Conservation (phyloP, 2,797 vertebrate genomes). For the Coluber constrictor region DNA sequence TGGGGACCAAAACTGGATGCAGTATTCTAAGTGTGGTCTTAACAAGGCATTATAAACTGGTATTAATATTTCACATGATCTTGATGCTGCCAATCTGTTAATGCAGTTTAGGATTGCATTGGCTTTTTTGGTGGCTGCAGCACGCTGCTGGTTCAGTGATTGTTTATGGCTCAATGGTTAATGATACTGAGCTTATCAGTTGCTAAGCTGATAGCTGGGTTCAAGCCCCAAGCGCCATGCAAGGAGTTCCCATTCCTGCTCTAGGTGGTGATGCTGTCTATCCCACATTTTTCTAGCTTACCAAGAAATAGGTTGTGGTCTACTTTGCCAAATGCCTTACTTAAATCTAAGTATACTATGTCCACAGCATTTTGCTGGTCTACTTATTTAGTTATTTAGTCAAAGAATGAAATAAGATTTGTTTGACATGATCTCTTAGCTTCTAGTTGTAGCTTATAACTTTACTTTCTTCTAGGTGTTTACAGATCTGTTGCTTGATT, state of each 20-base stretch:
- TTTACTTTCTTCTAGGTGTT: no score
- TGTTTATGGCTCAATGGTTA: not conserved
- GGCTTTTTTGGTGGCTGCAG: not conserved
- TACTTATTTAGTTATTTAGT: not conserved
- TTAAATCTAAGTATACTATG: not conserved
- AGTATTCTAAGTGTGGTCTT: not conserved
- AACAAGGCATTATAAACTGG: not conserved
- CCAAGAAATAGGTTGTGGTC: not conserved
- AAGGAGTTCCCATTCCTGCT: not conserved
- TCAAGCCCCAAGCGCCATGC: not conserved
- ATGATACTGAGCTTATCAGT: not conserved
- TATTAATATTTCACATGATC: not conserved
- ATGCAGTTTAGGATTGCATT: not conserved
- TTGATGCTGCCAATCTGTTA: not conserved
- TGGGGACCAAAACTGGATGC: not conserved
- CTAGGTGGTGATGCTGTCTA: not conserved
- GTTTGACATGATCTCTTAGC: not conserved
- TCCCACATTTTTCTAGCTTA: not conserved
- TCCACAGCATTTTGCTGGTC: not conserved
- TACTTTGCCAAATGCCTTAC: not conserved
- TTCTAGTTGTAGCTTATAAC: not conserved
- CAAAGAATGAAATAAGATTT: not conserved
- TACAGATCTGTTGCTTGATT: not conserved
- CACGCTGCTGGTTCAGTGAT: not conserved
- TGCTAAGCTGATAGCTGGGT: not conserved